phyloP scores from a whole-genome alignment of 2,888 invertebrate genomes.

The Volucella inanis region DNA sequence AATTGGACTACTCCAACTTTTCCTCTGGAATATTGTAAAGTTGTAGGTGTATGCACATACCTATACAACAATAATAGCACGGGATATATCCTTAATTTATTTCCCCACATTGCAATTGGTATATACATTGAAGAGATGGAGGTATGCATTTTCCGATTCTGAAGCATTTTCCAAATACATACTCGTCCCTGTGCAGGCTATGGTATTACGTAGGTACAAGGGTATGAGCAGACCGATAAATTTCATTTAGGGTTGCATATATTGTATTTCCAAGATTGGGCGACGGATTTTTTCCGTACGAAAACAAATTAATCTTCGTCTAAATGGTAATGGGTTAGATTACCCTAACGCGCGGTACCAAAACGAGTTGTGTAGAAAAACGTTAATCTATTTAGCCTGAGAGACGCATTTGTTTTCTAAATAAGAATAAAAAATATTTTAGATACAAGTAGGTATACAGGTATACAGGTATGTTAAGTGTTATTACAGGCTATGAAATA shows the following conservation, averaged over 20 bases:
- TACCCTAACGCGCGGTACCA: constrained; percentile 39
- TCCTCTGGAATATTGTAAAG: constrained; percentile 41
- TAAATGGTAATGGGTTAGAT: constrained; percentile 59
- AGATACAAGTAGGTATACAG: neutral
- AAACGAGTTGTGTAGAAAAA: constrained; percentile 5
- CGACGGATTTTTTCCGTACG: constrained; percentile 52
- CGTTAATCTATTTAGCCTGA: neutral
- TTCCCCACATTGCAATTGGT: constrained; percentile 61
- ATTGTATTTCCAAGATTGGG: constrained; percentile 25
- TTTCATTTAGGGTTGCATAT: constrained; percentile 67
- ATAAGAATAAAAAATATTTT: constrained; percentile 6
- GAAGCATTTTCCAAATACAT: constrained; percentile 53
- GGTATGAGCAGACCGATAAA: constrained; percentile 62
- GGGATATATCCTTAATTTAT: constrained; percentile 73
- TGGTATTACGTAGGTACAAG: constrained; percentile 4
- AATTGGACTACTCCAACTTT: constrained; percentile 45
- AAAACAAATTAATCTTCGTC: constrained; percentile 74
- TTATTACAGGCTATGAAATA: too few species aligned
- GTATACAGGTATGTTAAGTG: too few species aligned
- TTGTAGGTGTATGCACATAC: constrained; percentile 51
- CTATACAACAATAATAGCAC: constrained; percentile 61
- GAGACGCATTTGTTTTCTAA: constrained; percentile 17
- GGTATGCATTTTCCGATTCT: constrained; percentile 55
- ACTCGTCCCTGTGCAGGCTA: constrained; percentile 21
- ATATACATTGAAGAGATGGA: neutral